Evolutionary conservation across 1,140 invertebrate species (phyloP), one percentile per base, ranked within the genome.

Genomic region (Zaprionus africanus): DNA sequence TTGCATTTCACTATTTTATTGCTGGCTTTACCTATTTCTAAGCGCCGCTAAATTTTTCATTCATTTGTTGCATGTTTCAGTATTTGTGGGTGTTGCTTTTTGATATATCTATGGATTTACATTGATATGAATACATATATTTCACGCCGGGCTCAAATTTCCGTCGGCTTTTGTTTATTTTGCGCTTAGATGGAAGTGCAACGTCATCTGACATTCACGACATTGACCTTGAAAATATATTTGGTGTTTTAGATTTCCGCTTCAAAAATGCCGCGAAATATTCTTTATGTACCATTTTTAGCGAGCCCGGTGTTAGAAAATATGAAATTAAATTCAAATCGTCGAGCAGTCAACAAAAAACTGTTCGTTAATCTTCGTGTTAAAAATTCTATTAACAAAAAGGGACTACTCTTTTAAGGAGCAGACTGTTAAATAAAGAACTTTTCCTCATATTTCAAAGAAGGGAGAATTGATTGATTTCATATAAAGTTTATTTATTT

Each of bases 31-130:
- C 70, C 82, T 82, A 79, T 67, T 82, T 90, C 85, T 88, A 90
- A 90, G 19, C 82, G 83, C 77, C 56, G 60, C 71, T 65, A 87
- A 46, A 91, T 91, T 73, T 88, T 87, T 84, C 81, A 87, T 81
- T 81, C 75, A 84, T 82, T 90, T 77, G 69, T 83, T 65, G 75
- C 63, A 63, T 53, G 58, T 61, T 67, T 78, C 54, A 76, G 24
- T 15, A 11, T 41, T 54, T 58, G 75, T 38, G 46, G 65, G 43
- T 62, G 34, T 70, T 69, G 69, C 58, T 73, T 78, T 85, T 76
- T 59, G 60, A 63, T 69, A 53, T 49, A 49, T 22, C 9, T 51
- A 51, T 51, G 13, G 1, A 24, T 51, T 12, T 13, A 24, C 19
- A 51, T 51, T 24, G 1, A 36, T 22, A 56, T 57, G n/a, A 36